Evolutionary conservation across 35 echinoderm and acorn worm species (phyloP).

Genomic region (Apostichopus californicus): DNA sequence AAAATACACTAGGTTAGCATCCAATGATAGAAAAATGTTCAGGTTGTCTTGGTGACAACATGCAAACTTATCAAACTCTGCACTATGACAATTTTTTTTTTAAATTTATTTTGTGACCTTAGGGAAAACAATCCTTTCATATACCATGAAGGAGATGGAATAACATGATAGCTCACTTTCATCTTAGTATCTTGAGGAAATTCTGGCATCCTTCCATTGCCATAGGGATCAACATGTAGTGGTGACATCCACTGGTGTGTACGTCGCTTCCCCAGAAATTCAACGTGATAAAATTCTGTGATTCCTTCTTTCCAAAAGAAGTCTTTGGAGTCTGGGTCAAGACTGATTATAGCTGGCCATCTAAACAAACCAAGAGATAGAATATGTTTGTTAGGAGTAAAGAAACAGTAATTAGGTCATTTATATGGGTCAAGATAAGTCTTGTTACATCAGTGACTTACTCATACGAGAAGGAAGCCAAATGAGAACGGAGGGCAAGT

Average conservation of each 20-base stretch:
- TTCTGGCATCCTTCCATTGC: slow-evolving; percentile 36
- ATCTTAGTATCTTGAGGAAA: slow-evolving; percentile 23
- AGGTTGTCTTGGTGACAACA: too few relatives aligned
- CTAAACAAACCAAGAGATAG: not conserved
- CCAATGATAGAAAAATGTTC: too few relatives aligned
- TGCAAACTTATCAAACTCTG: too few relatives aligned
- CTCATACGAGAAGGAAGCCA: too few relatives aligned
- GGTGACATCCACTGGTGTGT: slow-evolving; percentile 62
- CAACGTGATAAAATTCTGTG: slow-evolving; percentile 61
- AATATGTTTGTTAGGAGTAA: too few relatives aligned
- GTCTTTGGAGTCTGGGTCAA: slow-evolving; percentile 22
- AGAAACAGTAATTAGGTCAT: too few relatives aligned
- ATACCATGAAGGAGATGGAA: not conserved
- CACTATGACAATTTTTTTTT: too few relatives aligned
- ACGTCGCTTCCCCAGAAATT: slow-evolving; percentile 66
- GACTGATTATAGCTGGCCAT: slow-evolving; percentile 70
- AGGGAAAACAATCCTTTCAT: not conserved
- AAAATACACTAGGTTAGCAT: too few relatives aligned
- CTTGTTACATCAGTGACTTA: too few relatives aligned
- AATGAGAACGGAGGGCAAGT: too few relatives aligned
- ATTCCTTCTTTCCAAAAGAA: slow-evolving; percentile 23
- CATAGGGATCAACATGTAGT: slow-evolving; percentile 65
- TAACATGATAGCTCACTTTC: too few relatives aligned
- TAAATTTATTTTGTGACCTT: not conserved
- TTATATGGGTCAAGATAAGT: too few relatives aligned